These are phyloP conservation scores for Bedellia somnulentella DNA, from an alignment of 2,888 invertebrate genomes.

Conservation along the genomic window DNA sequence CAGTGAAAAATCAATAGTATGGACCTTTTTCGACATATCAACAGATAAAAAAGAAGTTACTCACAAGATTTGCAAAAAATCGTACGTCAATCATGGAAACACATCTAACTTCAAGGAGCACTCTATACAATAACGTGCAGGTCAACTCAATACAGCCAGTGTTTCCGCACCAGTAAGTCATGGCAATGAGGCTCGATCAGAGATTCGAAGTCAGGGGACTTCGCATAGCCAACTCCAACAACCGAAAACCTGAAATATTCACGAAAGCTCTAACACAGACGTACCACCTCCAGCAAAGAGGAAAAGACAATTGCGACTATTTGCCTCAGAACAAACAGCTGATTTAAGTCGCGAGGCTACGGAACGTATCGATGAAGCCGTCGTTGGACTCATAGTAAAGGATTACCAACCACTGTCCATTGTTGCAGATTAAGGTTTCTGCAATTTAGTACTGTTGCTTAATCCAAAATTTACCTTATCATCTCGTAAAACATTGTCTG, in stretches of 20 bases:
- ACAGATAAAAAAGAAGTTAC: slow-evolving; percentile 2
- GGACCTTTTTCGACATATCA: slow-evolving; percentile 4
- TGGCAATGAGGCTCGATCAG: too few species aligned
- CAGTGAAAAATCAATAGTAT: slow-evolving; percentile 2
- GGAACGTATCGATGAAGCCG: too few species aligned
- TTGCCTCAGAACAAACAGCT: too few species aligned
- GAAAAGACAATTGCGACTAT: slow-evolving; percentile 5
- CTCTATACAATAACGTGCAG: slow-evolving; percentile 2
- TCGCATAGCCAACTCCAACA: too few species aligned
- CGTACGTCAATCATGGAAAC: slow-evolving; percentile 1
- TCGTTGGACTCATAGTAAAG: slow-evolving; percentile 14
- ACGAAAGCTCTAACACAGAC: too few species aligned
- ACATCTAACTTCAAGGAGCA: too few species aligned
- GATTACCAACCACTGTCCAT: slow-evolving; percentile 17
- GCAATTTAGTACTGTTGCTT: slow-evolving; percentile 8
- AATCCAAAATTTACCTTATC: slow-evolving; percentile 16
- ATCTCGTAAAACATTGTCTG: too few species aligned
- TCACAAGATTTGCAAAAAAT: slow-evolving; percentile 1
- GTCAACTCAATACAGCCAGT: too few species aligned
- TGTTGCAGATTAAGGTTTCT: slow-evolving; percentile 1
- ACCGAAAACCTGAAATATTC: too few species aligned
- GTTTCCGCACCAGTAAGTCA: too few species aligned
- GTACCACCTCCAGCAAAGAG: neutral
- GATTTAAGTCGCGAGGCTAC: too few species aligned
- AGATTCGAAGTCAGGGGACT: too few species aligned